phyloP scores from a whole-genome alignment of 2,888 invertebrate species.

The Ganaspis brasiliensis region DNA sequence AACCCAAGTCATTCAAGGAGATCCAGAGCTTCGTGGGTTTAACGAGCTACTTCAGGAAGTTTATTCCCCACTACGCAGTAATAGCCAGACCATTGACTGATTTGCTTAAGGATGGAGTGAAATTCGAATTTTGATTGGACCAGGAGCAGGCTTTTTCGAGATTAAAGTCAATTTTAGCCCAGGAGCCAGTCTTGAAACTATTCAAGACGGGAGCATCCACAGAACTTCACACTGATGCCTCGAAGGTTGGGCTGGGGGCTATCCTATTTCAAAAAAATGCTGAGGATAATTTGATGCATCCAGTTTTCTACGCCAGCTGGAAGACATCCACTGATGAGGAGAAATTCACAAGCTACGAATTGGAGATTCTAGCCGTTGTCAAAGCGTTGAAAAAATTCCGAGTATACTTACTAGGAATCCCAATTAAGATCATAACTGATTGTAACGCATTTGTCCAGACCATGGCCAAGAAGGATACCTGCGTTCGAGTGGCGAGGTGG shows the following conservation, averaged over 20 bases:
- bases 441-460: constrained; percentile 32
- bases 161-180: too few relatives aligned
- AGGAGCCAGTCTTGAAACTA: constrained; percentile 47
- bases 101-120: not conserved
- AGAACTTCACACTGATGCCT: constrained; percentile 51
- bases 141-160: too few relatives aligned
- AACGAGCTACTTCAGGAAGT: not conserved
- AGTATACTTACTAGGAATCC: constrained; percentile 50
- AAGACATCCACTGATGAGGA: constrained; percentile 61
- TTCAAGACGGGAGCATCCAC: constrained; percentile 52
- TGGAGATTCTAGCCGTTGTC: constrained; percentile 65
- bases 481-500: constrained; percentile 60
- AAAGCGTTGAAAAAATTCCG: constrained; percentile 64
- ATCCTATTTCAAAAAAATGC: constrained; percentile 59
- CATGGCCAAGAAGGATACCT: too few relatives aligned
- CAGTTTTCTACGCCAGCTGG: too few relatives aligned
- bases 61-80: not conserved
- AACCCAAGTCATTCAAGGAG: not conserved
- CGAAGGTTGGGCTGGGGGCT: constrained; percentile 53
- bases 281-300: constrained; percentile 37
- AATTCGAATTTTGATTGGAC: too few relatives aligned
- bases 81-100: constrained; percentile 25
- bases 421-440: constrained; percentile 56
- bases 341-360: constrained; percentile 65
- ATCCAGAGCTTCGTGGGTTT: constrained; percentile 13